Base-by-base conservation (phyloP, 2,888 invertebrate species). In the Ernsta delagoae region DNA sequence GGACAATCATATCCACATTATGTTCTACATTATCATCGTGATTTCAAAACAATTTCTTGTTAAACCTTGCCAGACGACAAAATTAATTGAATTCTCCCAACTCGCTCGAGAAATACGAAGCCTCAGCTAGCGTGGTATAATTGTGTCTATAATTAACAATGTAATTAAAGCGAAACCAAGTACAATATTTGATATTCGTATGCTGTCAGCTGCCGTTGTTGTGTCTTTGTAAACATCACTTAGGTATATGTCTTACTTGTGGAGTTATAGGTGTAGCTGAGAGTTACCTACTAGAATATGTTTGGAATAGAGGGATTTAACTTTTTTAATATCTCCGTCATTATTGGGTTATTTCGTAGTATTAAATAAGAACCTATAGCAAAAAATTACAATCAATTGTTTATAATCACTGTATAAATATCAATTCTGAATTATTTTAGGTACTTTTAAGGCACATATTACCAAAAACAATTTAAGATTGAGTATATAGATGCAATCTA, bases 81-180 rank as follows among this genome's bases (percentile, higher is more conserved):
- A 53, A 53, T 53, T 53, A 53, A 53, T 53, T 53, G 53, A 53
- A 53, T 31, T 24, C 53, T 31, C 24, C 24, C 24, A 53, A 11
- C 53, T 53, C 53, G 53, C 53, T 53, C 9, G 24, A 9, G 53
- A 24, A 50, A 53, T 12, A 11, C 53, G 53, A 53, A 53, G 24
- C 53, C 24, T 39, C 39, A 7, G 39, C 50, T 4, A 53, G 53
- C 53, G 24, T 53, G 4, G 9, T 53, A 53, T 53, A 53, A 53
- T 53, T 53, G 53, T 31, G 11, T 53, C 53, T 53, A 53, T 53
- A 53, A 53, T 53, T 53, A 53, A 53, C 53, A 53, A 53, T 53
- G 53, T 53, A 53, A 53, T 53, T 53, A 53, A 50, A 53, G 53
- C 53, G 53, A 53, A 53, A 53, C 53, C 53, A 24, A 53, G 12